Conservation (phyloP, 2,113 vertebrate genomes). For the Proterorhinus semilunaris region DNA sequence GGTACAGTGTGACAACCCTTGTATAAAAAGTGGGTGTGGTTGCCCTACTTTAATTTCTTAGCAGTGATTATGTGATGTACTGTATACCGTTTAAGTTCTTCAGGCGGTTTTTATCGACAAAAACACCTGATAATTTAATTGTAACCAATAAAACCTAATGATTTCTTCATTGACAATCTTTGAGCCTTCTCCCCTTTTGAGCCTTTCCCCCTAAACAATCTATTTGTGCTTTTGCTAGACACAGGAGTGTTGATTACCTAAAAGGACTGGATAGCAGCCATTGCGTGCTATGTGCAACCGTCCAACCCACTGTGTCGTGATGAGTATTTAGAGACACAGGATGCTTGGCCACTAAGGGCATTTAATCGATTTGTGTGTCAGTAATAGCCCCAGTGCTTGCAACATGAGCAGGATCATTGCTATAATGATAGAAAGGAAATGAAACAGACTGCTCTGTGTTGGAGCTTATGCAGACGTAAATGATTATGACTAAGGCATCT, state of each 20-base stretch:
- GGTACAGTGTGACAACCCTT: too few species aligned
- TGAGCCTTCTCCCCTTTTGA: background rate
- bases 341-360: background rate
- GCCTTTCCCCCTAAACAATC: background rate
- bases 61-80: too few species aligned
- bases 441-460: conserved; percentile 1
- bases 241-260: conserved; percentile 5
- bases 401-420: background rate
- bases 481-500: background rate
- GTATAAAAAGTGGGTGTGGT: too few species aligned
- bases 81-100: too few species aligned
- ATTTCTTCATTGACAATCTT: background rate
- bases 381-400: conserved; percentile 9
- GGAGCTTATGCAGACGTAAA: background rate
- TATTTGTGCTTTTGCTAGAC: background rate
- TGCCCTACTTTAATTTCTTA: too few species aligned
- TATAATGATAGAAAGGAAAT: background rate
- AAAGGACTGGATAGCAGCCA: background rate
- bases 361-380: conserved; percentile 19
- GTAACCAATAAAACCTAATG: background rate
- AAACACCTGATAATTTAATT: too few species aligned
- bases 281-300: background rate
- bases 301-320: conserved; percentile 5
- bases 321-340: background rate
- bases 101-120: too few species aligned